Evolutionary conservation across 2,888 invertebrate species (phyloP), one percentile per base, ranked within the genome.

Genomic region (Calliscelio sp.): DNA sequence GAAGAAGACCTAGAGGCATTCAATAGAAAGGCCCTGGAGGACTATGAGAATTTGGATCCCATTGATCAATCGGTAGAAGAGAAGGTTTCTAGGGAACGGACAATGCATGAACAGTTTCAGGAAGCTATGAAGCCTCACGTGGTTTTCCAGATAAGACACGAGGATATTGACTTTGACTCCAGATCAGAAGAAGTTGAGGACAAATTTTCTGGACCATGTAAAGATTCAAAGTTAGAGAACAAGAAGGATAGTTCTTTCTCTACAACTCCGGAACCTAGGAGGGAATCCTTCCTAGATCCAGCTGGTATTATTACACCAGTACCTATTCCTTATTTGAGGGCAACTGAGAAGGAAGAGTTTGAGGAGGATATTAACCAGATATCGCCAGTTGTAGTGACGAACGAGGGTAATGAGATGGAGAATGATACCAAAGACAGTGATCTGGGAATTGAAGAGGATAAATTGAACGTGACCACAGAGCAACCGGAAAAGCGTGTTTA

Each of bases 111-210:
- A 2, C 86, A 79, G 22, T 92, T 91, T 49, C 89, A 90, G 84
- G 88, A 87, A 1, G 89, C 88, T 0, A 90, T 90, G 90, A 90
- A 91, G 63, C 88, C 92, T 0, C 92, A 92, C 77, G 91, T 93
- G 61, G 88, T 93, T n/a, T 93, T 93, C 82, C 91, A 91, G 78
- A 91, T 93, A 18, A 87, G 90, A 5, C 91, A 91, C 84, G 92
- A 93, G 74, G 93, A 93, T 53, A 90, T 91, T 2, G 92, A 92
- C 18, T 90, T 92, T 70, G 92, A 92, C 16, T 91, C 91, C 3
- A 82, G 80, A 18, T 91, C 91, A 7, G 88, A 90, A 25, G 91
- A 92, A 35, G 70, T 25, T 71, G 18, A 59, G 0, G 83, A 66
- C 0, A 66, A 38, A 5, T 20, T 41, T 11, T 16, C 11, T 8